A percentile compares a stretch with the other conserved stretches of the same genome.
Evolutionary conservation across 1,140 invertebrate genomes (phyloP).

Genomic region (Diachasma alloeum): DNA sequence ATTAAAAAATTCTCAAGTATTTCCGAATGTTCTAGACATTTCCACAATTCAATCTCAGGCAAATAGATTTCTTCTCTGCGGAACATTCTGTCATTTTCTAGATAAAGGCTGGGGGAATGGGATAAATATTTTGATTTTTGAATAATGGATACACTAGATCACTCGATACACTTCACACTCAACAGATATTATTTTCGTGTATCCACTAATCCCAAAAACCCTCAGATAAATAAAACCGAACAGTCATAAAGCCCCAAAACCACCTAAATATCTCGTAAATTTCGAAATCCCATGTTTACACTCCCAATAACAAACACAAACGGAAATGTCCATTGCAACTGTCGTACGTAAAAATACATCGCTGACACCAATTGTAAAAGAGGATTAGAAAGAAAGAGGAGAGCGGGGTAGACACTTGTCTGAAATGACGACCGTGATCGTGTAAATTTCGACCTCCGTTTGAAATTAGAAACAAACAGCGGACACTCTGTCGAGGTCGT

Average conservation of each 20-base stretch:
- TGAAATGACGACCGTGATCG: slow-evolving; percentile 9
- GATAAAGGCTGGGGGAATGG: no score
- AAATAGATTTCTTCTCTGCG: no score
- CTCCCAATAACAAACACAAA: neutral
- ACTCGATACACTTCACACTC: neutral
- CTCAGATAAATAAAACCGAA: no score
- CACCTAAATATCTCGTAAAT: neutral
- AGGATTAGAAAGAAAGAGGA: neutral
- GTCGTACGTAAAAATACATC: neutral
- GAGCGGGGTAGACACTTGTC: neutral
- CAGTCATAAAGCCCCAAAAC: no score
- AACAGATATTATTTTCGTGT: neutral
- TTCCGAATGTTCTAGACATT: no score
- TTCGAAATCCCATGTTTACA: neutral
- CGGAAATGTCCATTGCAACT: slow-evolving; percentile 7
- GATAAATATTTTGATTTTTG: no score
- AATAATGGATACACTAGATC: no score
- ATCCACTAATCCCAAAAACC: no score
- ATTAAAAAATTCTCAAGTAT: no score
- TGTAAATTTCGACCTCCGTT: slow-evolving; percentile 27
- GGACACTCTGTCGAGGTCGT: slow-evolving; percentile 20
- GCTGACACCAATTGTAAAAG: slow-evolving; percentile 1
- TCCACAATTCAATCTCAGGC: no score
- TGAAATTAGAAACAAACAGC: slow-evolving; percentile 34
- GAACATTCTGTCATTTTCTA: no score